A percentile compares a stretch with the other conserved stretches of the same genome.
Conservation (phyloP, 2,888 invertebrate genomes). For the Plagodis pulveraria region DNA sequence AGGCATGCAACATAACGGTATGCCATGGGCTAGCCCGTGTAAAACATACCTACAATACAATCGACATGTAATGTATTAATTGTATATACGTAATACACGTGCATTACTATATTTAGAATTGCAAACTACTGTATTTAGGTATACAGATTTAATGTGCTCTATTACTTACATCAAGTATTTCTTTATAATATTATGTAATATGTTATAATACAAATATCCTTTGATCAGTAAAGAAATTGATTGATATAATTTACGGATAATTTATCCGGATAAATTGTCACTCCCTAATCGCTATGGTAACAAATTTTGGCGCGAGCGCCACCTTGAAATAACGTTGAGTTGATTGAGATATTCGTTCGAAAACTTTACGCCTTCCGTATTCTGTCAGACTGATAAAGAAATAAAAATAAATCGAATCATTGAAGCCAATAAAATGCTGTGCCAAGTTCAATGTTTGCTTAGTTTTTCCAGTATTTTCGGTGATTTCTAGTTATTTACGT, state of each 20-base stretch:
- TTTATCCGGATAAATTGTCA: constrained; percentile 5
- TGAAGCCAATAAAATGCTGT: constrained; percentile 41
- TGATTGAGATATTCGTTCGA: constrained; percentile 27
- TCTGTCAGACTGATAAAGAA: constrained; percentile 28
- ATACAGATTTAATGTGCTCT: no score
- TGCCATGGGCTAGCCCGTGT: no score
- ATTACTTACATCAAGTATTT: no score
- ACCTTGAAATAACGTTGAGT: constrained; percentile 17
- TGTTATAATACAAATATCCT: no score
- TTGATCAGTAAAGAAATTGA: no score
- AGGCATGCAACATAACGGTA: no score
- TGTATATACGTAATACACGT: no score
- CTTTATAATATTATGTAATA: no score
- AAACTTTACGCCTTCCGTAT: constrained; percentile 27
- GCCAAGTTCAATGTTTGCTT: constrained; percentile 44
- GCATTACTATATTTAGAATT: no score
- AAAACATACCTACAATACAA: no score
- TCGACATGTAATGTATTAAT: no score
- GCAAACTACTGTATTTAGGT: no score
- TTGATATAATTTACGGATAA: constrained; percentile 3
- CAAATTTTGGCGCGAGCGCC: constrained; percentile 8
- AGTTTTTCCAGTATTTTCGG: constrained; percentile 39
- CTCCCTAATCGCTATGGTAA: background rate
- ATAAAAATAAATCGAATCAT: constrained; percentile 39
- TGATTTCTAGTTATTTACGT: constrained; percentile 32